Evolutionary conservation across 92 coral and sea anemone species (phyloP), one percentile per base, ranked within the genome.

Genomic region (Porites rus): DNA sequence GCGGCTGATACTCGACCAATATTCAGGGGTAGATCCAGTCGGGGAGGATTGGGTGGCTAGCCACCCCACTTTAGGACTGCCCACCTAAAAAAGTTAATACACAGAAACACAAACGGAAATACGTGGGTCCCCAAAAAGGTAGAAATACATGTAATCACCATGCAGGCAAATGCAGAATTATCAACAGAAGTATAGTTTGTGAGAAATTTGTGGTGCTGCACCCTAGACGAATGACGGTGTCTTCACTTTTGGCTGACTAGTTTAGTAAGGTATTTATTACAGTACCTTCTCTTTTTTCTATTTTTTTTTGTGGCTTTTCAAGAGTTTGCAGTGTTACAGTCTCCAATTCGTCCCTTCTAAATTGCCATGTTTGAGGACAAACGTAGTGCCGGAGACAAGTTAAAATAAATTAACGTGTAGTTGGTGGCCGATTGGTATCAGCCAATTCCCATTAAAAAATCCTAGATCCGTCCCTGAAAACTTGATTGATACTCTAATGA

Each of bases 341-440:
- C 69, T 64, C 69, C 2, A 25, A 64, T 64, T 25, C 28, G 28
- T 74, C 19, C 77, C 52, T 73, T 21, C 61, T 51, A 51, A 73
- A 73, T 46, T 13, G 62, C 77, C 28, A 0, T 25, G 28, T 25
- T 25, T 25, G 28, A 25, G 28, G 28, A 25, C 28, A 25, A 25
- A 25, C 0, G 2, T 25, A 25, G 28, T 31, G 43, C 4, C 0
- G 43, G 43, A 31, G 43, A 31, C 62, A 51, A 51, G 20, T 74
- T 74, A 51, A 2, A 28, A 51, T 73, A 73, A 25, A 51, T n/a
- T 73, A 50, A 73, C 25, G 43, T 73, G 52, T 51, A 74, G 77
- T 51, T 74, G 61, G 62, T 74, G 77, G 77, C 77, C 77, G 61
- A 68, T 46, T 68, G 46, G 21, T 10, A 74, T 74, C 77, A 74